Evolutionary conservation across 2,797 vertebrate genomes (phyloP).

Genomic region (Miichthys miiuy): DNA sequence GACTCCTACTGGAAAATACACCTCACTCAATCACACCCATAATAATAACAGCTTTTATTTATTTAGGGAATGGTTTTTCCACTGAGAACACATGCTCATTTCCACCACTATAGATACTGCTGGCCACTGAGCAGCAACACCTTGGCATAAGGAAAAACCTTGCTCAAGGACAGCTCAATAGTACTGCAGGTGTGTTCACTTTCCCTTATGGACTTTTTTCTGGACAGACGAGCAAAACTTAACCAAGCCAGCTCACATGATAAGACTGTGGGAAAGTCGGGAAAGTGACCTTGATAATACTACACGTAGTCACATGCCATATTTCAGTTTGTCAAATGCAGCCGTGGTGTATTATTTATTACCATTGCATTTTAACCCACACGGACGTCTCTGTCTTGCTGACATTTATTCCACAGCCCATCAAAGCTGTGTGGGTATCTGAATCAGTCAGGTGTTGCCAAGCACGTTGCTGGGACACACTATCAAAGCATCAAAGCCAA

Average conservation of each 20-base stretch:
- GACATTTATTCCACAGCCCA: conserved; percentile 27
- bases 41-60: conserved; percentile 47
- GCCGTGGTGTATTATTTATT: not conserved
- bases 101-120: conserved; percentile 4
- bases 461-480: conserved; percentile 46
- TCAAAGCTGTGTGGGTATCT: conserved; percentile 41
- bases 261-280: not conserved
- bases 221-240: conserved; percentile 11
- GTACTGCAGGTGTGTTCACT: not conserved
- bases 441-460: conserved; percentile 39
- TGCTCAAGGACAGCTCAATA: conserved; percentile 40
- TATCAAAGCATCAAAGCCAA: conserved; percentile 51
- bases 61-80: conserved; percentile 38
- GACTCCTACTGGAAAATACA: conserved; percentile 27
- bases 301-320: not conserved
- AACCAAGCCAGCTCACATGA: not conserved
- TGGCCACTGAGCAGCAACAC: conserved; percentile 10
- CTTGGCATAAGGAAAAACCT: conserved; percentile 7
- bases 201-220: not conserved
- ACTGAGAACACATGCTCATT: not conserved
- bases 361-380: not conserved
- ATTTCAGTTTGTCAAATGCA: not conserved
- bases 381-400: not conserved
- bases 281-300: not conserved
- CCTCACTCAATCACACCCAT: conserved; percentile 18